Base-by-base conservation (phyloP, 2,888 invertebrate species). In the Drosophila mettleri region DNA sequence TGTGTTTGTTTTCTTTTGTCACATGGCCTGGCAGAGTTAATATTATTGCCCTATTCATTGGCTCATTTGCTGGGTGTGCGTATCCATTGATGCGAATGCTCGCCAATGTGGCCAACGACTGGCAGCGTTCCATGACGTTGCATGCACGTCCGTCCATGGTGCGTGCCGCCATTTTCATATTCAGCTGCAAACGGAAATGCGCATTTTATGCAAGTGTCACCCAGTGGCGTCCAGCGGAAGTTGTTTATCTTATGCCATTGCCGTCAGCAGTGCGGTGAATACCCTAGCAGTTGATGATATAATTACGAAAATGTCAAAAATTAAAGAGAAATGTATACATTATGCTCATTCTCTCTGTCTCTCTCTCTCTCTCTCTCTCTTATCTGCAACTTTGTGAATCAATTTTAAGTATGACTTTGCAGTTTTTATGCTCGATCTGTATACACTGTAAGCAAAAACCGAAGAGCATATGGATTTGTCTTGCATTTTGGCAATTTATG, bases 151-250 rank as follows among this genome's bases (percentile, higher is more conserved):
- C 34, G 36, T 57, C n/a, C n/a, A n/a, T n/a, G n/a, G 53, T 48
- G 64, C 70, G 55, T 65, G 73, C 69, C 55, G 59, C 71, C 66
- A 80, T 80, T 80, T 80, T 69, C 46, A 57, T 65, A 54, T 65
- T 58, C 62, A 74, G 55, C 58, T 66, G 62, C 62, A 58, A 51
- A 49, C 74, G 80, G 79, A 78, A 74, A 74, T 71, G 62, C 68
- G 66, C 74, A 78, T 78, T 78, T 74, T 74, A 74, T 78, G 80
- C 78, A 71, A 79, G 66, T 78, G 78, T 71, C 80, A 69, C 45
- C 71, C 66, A 51, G 52, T 67, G 78, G 67, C 78, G 52, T 54
- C 24, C 63, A 70, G 6, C 74, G 80, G 80, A 80, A 81, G 80
- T 68, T 77, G 79, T 81, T 80, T 74, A 79, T 80, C 80, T 81